phyloP scores from a whole-genome alignment of 2,113 vertebrate genomes.

The Hippocampus abdominalis region DNA sequence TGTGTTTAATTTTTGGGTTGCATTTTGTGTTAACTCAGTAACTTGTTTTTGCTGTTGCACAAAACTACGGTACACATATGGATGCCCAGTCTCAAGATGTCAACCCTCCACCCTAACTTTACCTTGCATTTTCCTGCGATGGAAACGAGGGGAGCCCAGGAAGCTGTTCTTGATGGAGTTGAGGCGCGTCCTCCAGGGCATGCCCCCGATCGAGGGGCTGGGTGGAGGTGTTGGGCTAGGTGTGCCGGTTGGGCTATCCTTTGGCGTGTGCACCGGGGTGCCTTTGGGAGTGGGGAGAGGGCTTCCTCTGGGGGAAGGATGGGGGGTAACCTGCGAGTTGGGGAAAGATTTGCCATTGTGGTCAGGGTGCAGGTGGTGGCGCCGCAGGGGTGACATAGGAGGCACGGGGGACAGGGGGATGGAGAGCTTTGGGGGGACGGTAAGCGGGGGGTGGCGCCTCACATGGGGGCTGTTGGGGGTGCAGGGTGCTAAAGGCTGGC shows the following conservation, averaged over 20 bases:
- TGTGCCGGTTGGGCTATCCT: conserved; percentile 95
- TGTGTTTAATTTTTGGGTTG: neutral
- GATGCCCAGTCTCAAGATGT: neutral
- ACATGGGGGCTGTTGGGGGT: conserved; percentile 69
- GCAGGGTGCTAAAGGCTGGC: conserved; percentile 65
- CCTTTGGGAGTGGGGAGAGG: conserved; percentile 98
- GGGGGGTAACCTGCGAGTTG: conserved; percentile 97
- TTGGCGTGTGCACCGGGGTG: conserved; percentile 96
- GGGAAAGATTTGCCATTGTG: conserved; percentile 95
- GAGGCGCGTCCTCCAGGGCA: conserved; percentile 97
- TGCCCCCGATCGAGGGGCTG: conserved; percentile 94
- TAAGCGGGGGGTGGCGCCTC: conserved; percentile 74
- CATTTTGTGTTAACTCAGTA: neutral
- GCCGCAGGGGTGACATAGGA: conserved; percentile 79
- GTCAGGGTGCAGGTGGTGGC: conserved; percentile 78
- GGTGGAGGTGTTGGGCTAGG: conserved; percentile 95
- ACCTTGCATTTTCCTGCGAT: conserved; percentile 99
- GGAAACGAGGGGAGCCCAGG: conserved; percentile 96
- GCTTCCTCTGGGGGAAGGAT: conserved; percentile 94
- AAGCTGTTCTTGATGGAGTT: conserved; percentile 99
- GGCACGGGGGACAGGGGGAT: conserved; percentile 75
- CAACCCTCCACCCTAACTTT: neutral
- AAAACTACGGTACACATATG: neutral
- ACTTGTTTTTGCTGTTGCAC: neutral
- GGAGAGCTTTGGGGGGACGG: conserved; percentile 75